Evolutionary conservation across 2,888 invertebrate species (phyloP), one percentile per base, ranked within the genome.

Genomic region (Junonia oenone): DNA sequence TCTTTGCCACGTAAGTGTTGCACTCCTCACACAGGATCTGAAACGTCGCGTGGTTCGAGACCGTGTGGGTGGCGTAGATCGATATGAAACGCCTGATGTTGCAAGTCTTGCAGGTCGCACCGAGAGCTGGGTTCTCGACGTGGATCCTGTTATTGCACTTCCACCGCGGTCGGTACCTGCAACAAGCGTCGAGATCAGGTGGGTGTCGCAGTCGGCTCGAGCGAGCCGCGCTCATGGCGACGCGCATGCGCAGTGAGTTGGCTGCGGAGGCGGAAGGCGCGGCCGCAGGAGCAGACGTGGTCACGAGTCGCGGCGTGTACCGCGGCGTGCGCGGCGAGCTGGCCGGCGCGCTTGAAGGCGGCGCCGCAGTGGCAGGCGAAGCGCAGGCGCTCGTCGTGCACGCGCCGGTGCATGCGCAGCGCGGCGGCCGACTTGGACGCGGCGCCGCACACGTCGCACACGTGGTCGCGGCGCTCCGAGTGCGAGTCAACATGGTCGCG

Each of bases 231-330:
- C 26, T 26, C 26, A 62, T 77, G 80, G 11, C 64, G 61, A 29
- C 68, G 65, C 6, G 56, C 51, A 64, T 80, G 83, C 0, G 64
- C 55, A 15, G 66, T 66, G 43, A 83, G 77, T 64, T 83, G 84
- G n/a, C 62, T 63, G 65, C 81, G 72, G 58, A 83, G 65, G 1
- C 92, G 77, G 68, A 93, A 93, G 26, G 84, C 75, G 56, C 78
- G 83, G 6, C 81, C 83, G 71, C 93, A 93, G 11, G 72, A 61
- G 68, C 93, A 93, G 4, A 61, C 66, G 68, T 91, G 88, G 37
- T 91, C 89, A 59, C 83, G 84, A 63, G 91, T 90, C 3, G 92
- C 92, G 0, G 91, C 89, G 71, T 93, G 93, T 51, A 91, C 85
- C 43, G 87, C 81, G 37, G 79, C 68, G 68, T 93, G 93, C 45